A percentile compares a stretch with the other conserved stretches of the same genome.
Conservation (phyloP, 2,113 vertebrate genomes). For the Eulemur rufifrons region DNA sequence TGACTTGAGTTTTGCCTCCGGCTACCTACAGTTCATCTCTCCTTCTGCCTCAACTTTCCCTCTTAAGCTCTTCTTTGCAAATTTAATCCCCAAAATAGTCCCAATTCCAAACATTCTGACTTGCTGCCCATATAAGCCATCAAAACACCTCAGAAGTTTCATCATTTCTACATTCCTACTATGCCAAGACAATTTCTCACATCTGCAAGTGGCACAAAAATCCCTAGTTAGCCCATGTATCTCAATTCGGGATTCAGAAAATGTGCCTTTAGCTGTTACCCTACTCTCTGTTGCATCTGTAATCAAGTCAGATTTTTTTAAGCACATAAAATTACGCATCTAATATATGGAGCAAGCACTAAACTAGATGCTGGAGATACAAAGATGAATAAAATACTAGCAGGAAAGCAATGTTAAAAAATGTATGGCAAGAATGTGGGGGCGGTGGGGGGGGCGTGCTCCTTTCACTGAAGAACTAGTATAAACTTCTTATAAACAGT, state of each 20-base stretch:
- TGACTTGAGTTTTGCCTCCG: constrained; percentile 4
- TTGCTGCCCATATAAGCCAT: neutral
- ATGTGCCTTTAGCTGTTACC: neutral
- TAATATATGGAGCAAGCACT: neutral
- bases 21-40: constrained; percentile 35
- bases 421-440: neutral
- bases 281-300: neutral
- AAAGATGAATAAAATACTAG: neutral
- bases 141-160: neutral
- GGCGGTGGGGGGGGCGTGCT: neutral
- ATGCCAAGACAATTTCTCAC: neutral
- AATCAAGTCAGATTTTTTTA: constrained; percentile 4
- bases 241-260: neutral
- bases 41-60: neutral
- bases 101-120: neutral
- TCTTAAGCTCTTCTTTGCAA: constrained; percentile 2
- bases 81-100: constrained; percentile 31
- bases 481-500: neutral
- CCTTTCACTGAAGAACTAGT: neutral
- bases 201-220: neutral
- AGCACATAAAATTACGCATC: neutral
- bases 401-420: neutral
- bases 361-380: neutral
- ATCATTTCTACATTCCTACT: neutral
- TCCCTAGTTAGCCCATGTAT: neutral